These are phyloP conservation scores for Orthonychiurus folsomi DNA, from an alignment of 2,888 invertebrate species.

Conservation along the genomic window DNA sequence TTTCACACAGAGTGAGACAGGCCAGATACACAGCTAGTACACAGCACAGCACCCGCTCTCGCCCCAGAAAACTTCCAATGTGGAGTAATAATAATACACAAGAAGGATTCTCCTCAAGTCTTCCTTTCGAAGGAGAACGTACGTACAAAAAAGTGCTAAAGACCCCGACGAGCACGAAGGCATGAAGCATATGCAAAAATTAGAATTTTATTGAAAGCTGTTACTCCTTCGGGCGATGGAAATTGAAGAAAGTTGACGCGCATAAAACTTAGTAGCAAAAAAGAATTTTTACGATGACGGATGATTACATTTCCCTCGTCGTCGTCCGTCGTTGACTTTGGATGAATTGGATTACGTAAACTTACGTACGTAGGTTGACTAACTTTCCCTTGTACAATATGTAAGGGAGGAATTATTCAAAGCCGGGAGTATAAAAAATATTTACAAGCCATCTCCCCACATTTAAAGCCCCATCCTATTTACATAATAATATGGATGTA, in stretches of 20 bases:
- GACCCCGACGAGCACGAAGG: neutral
- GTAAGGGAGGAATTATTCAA: neutral
- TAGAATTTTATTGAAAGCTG: neutral
- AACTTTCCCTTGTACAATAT: neutral
- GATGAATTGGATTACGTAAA: neutral
- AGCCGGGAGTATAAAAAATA: neutral
- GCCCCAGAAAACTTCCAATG: too few relatives aligned
- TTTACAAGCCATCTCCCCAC: neutral
- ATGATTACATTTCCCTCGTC: neutral
- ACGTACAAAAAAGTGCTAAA: neutral
- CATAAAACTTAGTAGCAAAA: neutral
- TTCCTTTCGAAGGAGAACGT: too few relatives aligned
- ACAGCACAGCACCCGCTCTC: neutral
- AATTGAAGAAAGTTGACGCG: neutral
- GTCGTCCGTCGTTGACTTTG: neutral
- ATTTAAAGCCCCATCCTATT: neutral
- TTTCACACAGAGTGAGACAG: neutral
- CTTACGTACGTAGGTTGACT: neutral
- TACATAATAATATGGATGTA: neutral
- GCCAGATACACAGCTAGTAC: neutral
- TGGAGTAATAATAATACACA: too few relatives aligned
- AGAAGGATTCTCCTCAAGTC: too few relatives aligned
- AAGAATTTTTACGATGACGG: neutral
- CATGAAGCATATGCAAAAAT: neutral
- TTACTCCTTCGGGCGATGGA: neutral